phyloP scores from a whole-genome alignment of 30 jellyfish, hydroid and myxozoan species.

The Pelagia noctiluca region DNA sequence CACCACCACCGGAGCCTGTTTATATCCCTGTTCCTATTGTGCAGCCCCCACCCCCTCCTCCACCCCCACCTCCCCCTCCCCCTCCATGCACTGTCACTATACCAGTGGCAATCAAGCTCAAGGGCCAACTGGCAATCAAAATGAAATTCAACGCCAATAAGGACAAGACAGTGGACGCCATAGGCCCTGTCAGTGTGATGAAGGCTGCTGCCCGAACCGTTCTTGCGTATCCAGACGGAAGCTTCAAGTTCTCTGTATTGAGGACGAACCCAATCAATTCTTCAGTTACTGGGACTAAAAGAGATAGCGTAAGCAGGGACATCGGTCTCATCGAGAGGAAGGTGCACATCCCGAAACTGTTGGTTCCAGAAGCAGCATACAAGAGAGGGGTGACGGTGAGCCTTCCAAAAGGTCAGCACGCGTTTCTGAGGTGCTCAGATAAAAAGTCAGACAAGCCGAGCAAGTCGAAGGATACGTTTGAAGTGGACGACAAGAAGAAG shows the following conservation, averaged over 20 bases:
- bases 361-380: slow-evolving; percentile 90
- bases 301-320: slow-evolving; percentile 30
- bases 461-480: slow-evolving; percentile 40
- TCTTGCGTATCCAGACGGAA: slow-evolving; percentile 55
- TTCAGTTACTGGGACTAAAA: slow-evolving; percentile 20
- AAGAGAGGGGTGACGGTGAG: slow-evolving; percentile 95
- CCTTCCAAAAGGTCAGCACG: slow-evolving; percentile 96
- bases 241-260: slow-evolving; percentile 16
- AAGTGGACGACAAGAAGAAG: slow-evolving; percentile 49
- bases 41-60: slow-evolving; percentile 83
- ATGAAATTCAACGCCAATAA: slow-evolving; percentile 91
- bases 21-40: slow-evolving; percentile 69
- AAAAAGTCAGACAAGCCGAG: slow-evolving; percentile 58
- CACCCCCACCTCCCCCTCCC: slow-evolving; percentile 99
- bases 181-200: slow-evolving; percentile 87
- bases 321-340: slow-evolving; percentile 66
- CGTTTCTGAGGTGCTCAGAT: slow-evolving; percentile 89
- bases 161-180: slow-evolving; percentile 94
- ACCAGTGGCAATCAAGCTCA: slow-evolving; percentile 95
- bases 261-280: background rate
- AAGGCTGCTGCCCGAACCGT: slow-evolving; percentile 73
- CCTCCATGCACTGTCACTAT: slow-evolving; percentile 99
- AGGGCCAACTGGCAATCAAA: slow-evolving; percentile 95
- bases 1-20: slow-evolving; percentile 85
- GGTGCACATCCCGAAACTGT: slow-evolving; percentile 71